A percentile compares a stretch with the other conserved stretches of the same genome.
These are phyloP conservation scores for Lasioglossum villosulum DNA, from an alignment of 2,888 invertebrate genomes.

Conservation along the genomic window DNA sequence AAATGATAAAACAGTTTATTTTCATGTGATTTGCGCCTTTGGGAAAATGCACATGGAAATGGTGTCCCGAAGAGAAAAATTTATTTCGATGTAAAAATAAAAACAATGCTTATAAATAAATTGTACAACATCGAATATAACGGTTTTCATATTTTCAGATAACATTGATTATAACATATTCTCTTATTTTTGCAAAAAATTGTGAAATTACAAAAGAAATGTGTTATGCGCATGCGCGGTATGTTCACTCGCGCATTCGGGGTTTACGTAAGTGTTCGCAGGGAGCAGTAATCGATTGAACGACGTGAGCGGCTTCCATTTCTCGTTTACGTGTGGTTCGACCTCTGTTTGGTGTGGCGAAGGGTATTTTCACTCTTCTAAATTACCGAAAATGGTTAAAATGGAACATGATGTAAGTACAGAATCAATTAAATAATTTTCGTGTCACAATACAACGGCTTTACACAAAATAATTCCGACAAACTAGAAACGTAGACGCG, in stretches of 20 bases:
- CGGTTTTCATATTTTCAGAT: conserved; percentile 2
- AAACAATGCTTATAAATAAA: neutral
- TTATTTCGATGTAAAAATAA: neutral
- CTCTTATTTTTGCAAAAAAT: conserved; percentile 6
- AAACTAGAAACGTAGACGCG: neutral
- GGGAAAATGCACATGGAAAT: neutral
- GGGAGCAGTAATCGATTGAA: conserved; percentile 74
- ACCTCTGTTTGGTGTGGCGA: conserved; percentile 45
- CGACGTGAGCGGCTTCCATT: conserved; percentile 60
- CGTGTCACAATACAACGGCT: neutral
- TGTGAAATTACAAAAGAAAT: conserved; percentile 28
- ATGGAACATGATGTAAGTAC: conserved; percentile 82
- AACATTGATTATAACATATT: conserved; percentile 5
- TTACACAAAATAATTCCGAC: neutral
- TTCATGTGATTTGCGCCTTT: neutral
- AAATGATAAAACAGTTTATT: neutral
- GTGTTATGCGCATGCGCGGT: conserved; percentile 58
- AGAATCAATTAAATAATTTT: neutral
- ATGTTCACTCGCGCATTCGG: conserved; percentile 56
- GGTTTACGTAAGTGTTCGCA: conserved; percentile 73
- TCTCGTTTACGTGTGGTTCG: conserved; percentile 21
- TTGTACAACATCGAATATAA: neutral
- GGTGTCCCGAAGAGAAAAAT: neutral
- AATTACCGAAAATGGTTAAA: conserved; percentile 79
- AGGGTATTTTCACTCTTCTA: conserved; percentile 43